Evolutionary conservation across 2,888 invertebrate species (phyloP), one percentile per base, ranked within the genome.

Genomic region (Schizotus pectinicornis): DNA sequence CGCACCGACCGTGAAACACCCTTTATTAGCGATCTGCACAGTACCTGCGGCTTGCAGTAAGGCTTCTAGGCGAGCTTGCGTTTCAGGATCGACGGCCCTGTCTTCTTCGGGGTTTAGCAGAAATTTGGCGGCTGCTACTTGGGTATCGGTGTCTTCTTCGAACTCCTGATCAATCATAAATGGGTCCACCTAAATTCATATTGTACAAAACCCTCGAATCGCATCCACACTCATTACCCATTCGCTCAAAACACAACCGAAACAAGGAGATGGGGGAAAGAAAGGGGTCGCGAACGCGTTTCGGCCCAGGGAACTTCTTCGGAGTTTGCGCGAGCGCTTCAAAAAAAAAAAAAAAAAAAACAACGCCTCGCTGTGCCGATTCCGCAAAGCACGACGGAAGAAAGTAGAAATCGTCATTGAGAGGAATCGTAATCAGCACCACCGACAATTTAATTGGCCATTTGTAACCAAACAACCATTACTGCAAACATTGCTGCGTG

Each of bases 11-110:
- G 22, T 22, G 22, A 22, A 22, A 22, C 22, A 22, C 22, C 22
- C 22, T 22, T 22, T 22, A 22, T 22, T 22, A 22, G 22, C 22
- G 22, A 22, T 22, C 22, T 22, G 22, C 3, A 22, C 22, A 3
- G 22, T 80, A 87, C 88, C 92, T 77, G 96, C 96, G 75, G 95
- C 96, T 84, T 97, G 95, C 65, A 97, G 86, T 67, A 98, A 85
- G 65, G 95, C 95, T 82, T 95, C 95, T 60, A 98, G 86, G 70
- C 95, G 84, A 48, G 92, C 93, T 80, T 94, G 94, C 72, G 94
- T 94, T 79, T 94, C 92, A 41, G 92, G 91, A 79, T 90, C 90
- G 62, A 90, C 90, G 43, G 88, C 83, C 72, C 88, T 81, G 73
- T 89, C 88, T 42, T 86, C 84, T 76, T 83, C 85, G 14, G 85